Evolutionary conservation across 2,888 invertebrate genomes (phyloP), one percentile per base, ranked within the genome.

Genomic region (Troides oblongomaculatus): DNA sequence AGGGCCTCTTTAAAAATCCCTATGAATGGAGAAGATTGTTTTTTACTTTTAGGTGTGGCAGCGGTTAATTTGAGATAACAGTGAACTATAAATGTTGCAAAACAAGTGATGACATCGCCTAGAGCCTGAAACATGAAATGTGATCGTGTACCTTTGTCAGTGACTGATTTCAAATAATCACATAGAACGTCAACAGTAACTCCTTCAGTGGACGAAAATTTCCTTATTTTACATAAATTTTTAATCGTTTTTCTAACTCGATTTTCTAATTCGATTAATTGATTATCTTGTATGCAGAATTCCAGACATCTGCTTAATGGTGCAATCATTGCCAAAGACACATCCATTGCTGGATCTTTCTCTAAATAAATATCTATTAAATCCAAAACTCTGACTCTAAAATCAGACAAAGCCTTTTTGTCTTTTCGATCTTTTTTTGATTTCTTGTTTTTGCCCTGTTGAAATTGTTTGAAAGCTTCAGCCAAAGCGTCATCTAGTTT

Each of bases 311-410:
- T 93, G 62, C 95, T 94, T 2, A 96, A 84, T 0, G 96, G 95
- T 10, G 95, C 88, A 77, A 96, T 94, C 87, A 96, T 95, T 76
- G 95, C 95, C 60, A 96, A 85, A 69, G 94, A 93, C 39, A 95
- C 88, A 57, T 94, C 92, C 94, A 96, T 94, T 0, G 95, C 93
- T 0, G 96, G 96, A 64, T 93, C 94, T 30, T 95, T 94, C 75
- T 96, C 95, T 56, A 96, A 81, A 81, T 96, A 96, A 74, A 95
- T 95, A 76, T 96, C 95, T 21, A 96, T 89, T 63, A 97, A 88
- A 89, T 96, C 96, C 56, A 96, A 89, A n/a, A 95, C 96, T 73
- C 96, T 93, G 56, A 95, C 94, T 73, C 96, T 92, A 77, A 96
- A 96, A 82, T 96, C 96, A 66, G 95, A 95, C 10, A 96, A 81